Conservation (phyloP, 2,888 invertebrate genomes). For the Megastigmus dorsalis region DNA sequence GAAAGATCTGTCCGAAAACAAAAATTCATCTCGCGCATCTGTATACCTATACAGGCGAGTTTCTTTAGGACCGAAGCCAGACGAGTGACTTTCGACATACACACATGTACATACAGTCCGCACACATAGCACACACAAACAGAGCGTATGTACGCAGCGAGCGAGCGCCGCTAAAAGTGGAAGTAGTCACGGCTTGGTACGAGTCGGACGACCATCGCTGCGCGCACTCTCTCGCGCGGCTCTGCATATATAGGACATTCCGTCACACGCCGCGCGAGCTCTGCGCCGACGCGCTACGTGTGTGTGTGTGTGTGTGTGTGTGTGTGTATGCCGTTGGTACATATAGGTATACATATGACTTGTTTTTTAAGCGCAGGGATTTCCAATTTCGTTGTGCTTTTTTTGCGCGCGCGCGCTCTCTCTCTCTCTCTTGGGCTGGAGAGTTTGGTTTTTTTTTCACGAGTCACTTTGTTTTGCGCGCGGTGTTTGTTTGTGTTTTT, state of each 20-base stretch:
- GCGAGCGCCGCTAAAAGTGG: slow-evolving; percentile 42
- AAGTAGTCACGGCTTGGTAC: slow-evolving; percentile 49
- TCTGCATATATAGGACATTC: slow-evolving; percentile 3
- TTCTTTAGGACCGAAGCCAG: no score
- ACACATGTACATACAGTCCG: background rate
- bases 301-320: background rate
- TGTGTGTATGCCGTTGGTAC: background rate
- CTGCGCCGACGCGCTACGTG: background rate
- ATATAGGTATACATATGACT: background rate
- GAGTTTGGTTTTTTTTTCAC: no score
- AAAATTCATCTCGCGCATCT: background rate
- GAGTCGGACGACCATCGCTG: slow-evolving; percentile 12
- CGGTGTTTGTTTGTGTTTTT: no score
- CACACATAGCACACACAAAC: background rate
- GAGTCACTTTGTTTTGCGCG: no score
- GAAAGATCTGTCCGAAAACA: no score
- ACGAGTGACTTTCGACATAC: no score
- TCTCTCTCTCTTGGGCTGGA: no score
- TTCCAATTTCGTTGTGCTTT: no score
- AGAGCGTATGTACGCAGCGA: background rate
- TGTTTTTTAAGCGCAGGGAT: no score
- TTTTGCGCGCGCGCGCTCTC: no score
- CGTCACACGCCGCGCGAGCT: background rate
- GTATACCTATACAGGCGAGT: no score
- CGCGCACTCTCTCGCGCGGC: background rate